Base-by-base conservation (phyloP, 1,140 invertebrate species). In the Achatina immaculata region DNA sequence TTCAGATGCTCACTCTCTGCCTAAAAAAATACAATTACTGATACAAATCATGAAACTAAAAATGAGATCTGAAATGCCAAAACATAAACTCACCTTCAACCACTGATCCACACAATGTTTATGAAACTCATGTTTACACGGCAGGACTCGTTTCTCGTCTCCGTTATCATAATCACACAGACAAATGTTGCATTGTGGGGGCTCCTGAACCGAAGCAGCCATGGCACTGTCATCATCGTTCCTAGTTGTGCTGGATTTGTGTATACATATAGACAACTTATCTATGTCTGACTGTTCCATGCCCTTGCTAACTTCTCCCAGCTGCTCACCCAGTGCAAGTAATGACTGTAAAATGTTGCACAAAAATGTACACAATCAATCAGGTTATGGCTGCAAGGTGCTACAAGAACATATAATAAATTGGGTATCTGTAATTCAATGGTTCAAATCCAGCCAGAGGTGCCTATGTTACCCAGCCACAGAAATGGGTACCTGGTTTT, bases 91-190 rank as follows among this genome's bases (percentile, higher is more conserved):
- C 45, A 86, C 85, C 82, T 86, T 94, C 38, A 98, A 93, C 96
- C 96, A 98, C 90, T 96, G 95, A 90, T 97, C 96, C 66, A 98
- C 96, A 89, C 96, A 98, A 87, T 96, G 95, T 88, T 95, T 95
- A 90, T 98, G 96, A 91, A 97, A 98, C 82, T 97, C 93, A 93
- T 98, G 96, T 95, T 96, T 96, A 90, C 96, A 98, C 1, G 96
- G 96, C 83, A 98, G 93, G 38, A 55, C 81, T 43, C 84, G 78
- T 34, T 83, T 48, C 42, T 58, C 80, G 34, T 86, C 85, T 16
- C 84, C 84, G 34, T 55, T 78, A 24, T 83, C 82, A 55, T 79
- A 86, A 34, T 81, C 81, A 1, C 66, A 65, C 43, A 86, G 80
- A 72, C 85, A 86, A 31, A 86, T 84, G 73, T 81, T 76, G 74